A percentile compares a stretch with the other conserved stretches of the same genome.
phyloP scores from a whole-genome alignment of 2,888 invertebrate genomes.

The Muschampia plurimacula region DNA sequence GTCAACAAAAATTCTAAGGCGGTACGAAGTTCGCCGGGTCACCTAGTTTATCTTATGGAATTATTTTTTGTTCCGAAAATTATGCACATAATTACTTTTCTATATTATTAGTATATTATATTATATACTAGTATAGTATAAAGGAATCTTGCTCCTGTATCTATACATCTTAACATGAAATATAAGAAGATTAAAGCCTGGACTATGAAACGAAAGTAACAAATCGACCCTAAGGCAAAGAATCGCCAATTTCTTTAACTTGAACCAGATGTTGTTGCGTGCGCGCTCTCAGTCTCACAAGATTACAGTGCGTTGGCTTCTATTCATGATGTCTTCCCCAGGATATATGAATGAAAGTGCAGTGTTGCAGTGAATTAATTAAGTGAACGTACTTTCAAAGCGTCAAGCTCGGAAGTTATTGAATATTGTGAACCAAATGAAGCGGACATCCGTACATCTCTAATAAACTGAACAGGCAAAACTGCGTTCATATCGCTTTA shows the following conservation, averaged over 20 bases:
- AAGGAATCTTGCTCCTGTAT: no score
- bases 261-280: constrained; percentile 56
- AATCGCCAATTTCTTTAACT: constrained; percentile 29
- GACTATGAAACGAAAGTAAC: background rate
- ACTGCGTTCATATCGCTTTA: background rate
- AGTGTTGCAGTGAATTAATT: constrained; percentile 53
- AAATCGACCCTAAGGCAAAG: background rate
- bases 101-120: no score
- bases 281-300: constrained; percentile 62
- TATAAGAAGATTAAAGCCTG: no score
- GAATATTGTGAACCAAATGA: constrained; percentile 39
- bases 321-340: constrained; percentile 57
- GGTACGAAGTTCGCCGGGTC: no score
- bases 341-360: constrained; percentile 70
- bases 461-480: background rate
- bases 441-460: constrained; percentile 45
- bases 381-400: constrained; percentile 49
- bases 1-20: no score
- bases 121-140: no score
- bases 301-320: constrained; percentile 79
- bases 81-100: no score
- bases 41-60: no score
- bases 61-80: no score
- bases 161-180: no score
- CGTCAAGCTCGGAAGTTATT: constrained; percentile 47